Evolutionary conservation across 2,113 vertebrate species (phyloP), one percentile per base, ranked within the genome.

Genomic region (crab-eating macaque (Macaca fascicularis)): DNA sequence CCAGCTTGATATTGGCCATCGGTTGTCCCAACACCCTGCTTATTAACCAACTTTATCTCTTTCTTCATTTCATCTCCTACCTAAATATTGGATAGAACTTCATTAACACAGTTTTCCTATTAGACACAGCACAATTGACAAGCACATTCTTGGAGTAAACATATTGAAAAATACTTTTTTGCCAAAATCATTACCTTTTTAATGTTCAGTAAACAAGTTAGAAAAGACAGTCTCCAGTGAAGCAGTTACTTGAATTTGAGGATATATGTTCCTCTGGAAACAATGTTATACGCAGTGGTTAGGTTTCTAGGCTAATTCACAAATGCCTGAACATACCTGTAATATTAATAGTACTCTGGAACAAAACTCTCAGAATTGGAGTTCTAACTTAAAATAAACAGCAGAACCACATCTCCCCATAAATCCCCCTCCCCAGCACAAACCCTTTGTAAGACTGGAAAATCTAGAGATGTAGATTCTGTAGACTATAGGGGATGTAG

Each of bases 241-340:
- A 95, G 50, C 43, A 81, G 2, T 88, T 76, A 70, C 45, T 95
- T 93, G 17, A n/a, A 95, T 74, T 64, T 91, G 32, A 55, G 59
- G 40, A 74, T 57, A 22, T n/a, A 92, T 52, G 57, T 93, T 85
- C 13, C 40, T 78, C 59, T 93, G 72, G 67, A 93, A 93, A 97
- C 32, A 38, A 90, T 89, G 9, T 80, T 88, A 70, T 35, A 79
- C 25, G 27, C 45, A 69, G 43, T 89, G 35, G 61, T 12, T 92
- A 55, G 59, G 9, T 93, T 91, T 94, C 86, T n/a, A 88, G 55
- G 25, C 38, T 75, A 61, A 61, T 82, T 35, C 61, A 57, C 57
- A 64, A 83, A 48, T 10, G 38, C 5, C 45, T 69, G 45, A 52
- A 59, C 40, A 52, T 9, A 85, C 4, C 43, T 89, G 8, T 30